phyloP scores from a whole-genome alignment of 2,113 vertebrate species.

The Peromyscus polionotus region DNA sequence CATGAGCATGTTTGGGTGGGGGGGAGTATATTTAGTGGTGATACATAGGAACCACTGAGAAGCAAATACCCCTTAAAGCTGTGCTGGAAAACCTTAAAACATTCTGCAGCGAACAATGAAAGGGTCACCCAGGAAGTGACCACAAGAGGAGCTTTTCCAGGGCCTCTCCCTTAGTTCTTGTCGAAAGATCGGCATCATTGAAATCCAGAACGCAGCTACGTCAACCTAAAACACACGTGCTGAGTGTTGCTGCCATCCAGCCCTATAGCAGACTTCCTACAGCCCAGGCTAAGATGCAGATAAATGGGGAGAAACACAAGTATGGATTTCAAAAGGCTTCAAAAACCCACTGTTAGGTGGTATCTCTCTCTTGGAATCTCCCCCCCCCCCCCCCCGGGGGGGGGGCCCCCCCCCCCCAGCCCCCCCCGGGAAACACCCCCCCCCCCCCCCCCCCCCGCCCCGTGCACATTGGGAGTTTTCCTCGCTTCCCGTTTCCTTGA shows the following conservation, averaged over 20 bases:
- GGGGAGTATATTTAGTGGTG: not conserved
- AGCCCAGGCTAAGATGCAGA: not conserved
- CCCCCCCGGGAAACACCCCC: too few species aligned
- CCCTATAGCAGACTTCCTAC: not conserved
- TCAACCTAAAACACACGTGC: not conserved
- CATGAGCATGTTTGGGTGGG: not conserved
- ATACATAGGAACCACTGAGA: not conserved
- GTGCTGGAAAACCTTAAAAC: not conserved
- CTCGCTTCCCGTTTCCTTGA: not conserved
- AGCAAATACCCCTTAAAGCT: not conserved
- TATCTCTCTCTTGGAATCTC: not conserved
- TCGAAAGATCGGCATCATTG: accelerated
- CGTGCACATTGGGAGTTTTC: not conserved
- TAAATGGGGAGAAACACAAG: not conserved
- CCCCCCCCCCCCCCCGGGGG: not conserved
- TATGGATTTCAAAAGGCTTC: not conserved
- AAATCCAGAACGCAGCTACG: not conserved
- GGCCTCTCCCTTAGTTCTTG: not conserved
- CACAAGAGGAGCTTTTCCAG: not conserved
- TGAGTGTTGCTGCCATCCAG: not conserved
- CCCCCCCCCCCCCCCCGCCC: not conserved
- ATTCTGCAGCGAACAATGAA: not conserved
- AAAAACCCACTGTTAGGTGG: not conserved
- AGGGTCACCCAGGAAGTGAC: not conserved
- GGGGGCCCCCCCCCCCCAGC: too few species aligned